phyloP scores from a whole-genome alignment of 1,140 invertebrate genomes.

The Drosophila baimaii region DNA sequence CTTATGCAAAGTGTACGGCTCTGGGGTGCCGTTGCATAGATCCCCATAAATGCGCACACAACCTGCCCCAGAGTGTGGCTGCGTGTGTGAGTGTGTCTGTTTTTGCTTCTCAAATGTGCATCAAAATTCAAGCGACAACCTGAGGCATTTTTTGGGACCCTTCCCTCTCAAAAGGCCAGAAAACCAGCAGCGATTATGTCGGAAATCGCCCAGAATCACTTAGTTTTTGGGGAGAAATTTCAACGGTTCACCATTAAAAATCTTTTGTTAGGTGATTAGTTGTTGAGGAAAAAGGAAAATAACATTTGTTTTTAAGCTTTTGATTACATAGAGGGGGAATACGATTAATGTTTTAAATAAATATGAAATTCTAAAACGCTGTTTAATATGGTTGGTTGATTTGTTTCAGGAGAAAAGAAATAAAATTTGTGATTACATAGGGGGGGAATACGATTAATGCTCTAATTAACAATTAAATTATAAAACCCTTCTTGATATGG shows the following conservation, averaged over 20 bases:
- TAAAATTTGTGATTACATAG: too few relatives aligned
- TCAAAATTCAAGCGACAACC: slow-evolving; percentile 30
- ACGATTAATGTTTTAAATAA: too few relatives aligned
- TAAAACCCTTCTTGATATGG: too few relatives aligned
- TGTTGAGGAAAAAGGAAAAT: background rate
- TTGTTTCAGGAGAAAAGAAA: too few relatives aligned
- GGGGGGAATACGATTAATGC: too few relatives aligned
- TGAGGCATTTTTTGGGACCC: slow-evolving; percentile 8
- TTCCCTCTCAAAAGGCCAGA: slow-evolving; percentile 24
- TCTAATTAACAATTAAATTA: too few relatives aligned
- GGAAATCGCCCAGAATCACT: slow-evolving; percentile 9
- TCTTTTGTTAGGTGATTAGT: background rate
- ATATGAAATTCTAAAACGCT: too few relatives aligned
- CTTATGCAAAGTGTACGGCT: slow-evolving; percentile 69
- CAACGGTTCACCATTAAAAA: too few relatives aligned
- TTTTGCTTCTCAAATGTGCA: slow-evolving; percentile 37
- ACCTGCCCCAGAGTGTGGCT: background rate
- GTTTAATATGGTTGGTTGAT: too few relatives aligned
- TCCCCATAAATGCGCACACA: slow-evolving; percentile 49
- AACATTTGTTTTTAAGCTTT: too few relatives aligned
- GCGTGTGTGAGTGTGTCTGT: background rate
- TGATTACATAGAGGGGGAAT: too few relatives aligned
- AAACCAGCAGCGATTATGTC: slow-evolving; percentile 35
- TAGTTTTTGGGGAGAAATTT: too few relatives aligned
- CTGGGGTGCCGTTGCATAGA: slow-evolving; percentile 47